phyloP scores from a whole-genome alignment of 2,888 invertebrate genomes.

The Stenichneumon culpator region DNA sequence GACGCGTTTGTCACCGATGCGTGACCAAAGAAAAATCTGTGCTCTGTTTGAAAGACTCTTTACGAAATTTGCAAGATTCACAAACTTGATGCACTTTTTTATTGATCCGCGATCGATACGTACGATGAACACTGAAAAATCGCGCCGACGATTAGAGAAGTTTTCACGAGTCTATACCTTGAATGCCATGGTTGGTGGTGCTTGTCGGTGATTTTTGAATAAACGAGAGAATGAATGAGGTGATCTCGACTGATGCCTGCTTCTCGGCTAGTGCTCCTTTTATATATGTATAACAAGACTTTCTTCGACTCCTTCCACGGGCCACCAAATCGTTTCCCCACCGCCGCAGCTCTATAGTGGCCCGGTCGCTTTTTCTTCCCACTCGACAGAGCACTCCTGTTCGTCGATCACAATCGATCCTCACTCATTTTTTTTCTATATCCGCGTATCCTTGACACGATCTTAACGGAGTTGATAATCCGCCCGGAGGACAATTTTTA shows the following conservation, averaged over 20 bases:
- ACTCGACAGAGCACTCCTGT: conserved; percentile 42
- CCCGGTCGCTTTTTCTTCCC: conserved; percentile 42
- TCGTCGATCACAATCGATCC: conserved; percentile 60
- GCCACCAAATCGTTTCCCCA: conserved; percentile 54
- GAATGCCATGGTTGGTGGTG: conserved; percentile 63
- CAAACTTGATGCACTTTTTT: background rate
- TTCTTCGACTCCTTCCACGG: conserved; percentile 62
- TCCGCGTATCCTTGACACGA: conserved; percentile 64
- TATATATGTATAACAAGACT: conserved; percentile 64
- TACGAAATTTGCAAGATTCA: background rate
- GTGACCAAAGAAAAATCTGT: background rate
- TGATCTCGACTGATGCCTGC: conserved; percentile 64
- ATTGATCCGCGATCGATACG: background rate
- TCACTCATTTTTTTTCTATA: conserved; percentile 37
- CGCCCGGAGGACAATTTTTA: conserved; percentile 49
- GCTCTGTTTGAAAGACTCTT: background rate
- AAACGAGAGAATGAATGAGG: conserved; percentile 51
- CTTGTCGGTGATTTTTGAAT: conserved; percentile 38
- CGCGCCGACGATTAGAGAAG: background rate
- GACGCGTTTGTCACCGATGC: background rate
- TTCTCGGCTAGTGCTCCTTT: conserved; percentile 55
- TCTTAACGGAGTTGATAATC: conserved; percentile 29
- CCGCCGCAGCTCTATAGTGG: conserved; percentile 55
- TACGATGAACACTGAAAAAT: background rate
- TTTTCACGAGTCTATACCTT: conserved; percentile 53